phyloP scores from a whole-genome alignment of 2,797 vertebrate genomes.

The Sarcophilus harrisii region DNA sequence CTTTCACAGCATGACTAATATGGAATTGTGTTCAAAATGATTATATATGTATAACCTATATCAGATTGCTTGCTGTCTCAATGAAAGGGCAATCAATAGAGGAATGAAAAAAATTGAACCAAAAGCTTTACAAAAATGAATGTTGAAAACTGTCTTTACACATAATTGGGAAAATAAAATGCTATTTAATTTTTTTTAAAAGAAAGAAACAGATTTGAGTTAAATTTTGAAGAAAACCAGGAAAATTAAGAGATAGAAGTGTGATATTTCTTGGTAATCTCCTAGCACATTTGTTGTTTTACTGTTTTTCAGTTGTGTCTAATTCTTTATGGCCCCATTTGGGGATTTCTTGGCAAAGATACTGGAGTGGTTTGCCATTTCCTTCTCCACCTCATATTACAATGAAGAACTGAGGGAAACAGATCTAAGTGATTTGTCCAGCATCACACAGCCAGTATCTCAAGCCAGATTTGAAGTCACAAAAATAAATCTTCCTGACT shows the following conservation, averaged over 20 bases:
- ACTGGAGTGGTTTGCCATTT: neutral
- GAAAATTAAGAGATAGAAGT: neutral
- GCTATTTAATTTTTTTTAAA: too few relatives aligned
- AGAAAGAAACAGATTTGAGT: neutral
- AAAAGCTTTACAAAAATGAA: too few relatives aligned
- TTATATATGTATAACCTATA: too few relatives aligned
- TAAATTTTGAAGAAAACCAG: neutral
- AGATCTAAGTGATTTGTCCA: neutral
- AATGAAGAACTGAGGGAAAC: neutral
- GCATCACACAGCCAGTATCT: neutral
- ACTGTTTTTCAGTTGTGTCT: neutral
- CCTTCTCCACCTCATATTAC: neutral
- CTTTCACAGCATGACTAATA: too few relatives aligned
- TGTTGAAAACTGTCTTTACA: too few relatives aligned
- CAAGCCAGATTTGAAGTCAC: neutral
- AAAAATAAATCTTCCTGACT: neutral
- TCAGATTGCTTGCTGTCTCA: too few relatives aligned
- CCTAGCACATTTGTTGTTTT: neutral
- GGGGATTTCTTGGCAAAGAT: neutral
- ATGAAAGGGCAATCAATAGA: too few relatives aligned
- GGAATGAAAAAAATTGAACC: too few relatives aligned
- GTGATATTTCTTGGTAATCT: neutral
- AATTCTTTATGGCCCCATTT: neutral
- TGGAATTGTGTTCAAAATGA: too few relatives aligned
- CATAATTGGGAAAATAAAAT: too few relatives aligned